Conservation (phyloP, 2,888 invertebrate genomes). For the Drosophila anceps region DNA sequence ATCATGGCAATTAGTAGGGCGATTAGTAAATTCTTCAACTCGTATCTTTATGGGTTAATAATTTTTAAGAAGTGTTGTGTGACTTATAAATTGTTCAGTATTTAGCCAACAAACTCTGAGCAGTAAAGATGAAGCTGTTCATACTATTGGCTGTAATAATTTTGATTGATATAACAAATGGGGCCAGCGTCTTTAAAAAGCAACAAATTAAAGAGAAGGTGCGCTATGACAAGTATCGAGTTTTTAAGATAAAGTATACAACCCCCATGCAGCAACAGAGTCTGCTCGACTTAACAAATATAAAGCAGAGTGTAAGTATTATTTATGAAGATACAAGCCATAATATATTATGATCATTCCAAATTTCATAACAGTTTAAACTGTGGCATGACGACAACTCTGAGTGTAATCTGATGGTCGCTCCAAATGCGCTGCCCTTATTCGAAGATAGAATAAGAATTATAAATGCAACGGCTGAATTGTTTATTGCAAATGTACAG, state of each 20-base stretch:
- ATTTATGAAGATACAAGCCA: neutral
- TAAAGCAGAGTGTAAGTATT: slow-evolving; percentile 43
- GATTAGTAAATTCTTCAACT: slow-evolving; percentile 9
- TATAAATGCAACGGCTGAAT: slow-evolving; percentile 79
- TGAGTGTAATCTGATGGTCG: slow-evolving; percentile 87
- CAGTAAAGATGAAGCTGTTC: slow-evolving; percentile 26
- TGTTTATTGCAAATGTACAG: slow-evolving; percentile 88
- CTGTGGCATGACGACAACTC: slow-evolving; percentile 60
- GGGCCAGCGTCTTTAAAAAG: slow-evolving; percentile 5
- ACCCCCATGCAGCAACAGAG: slow-evolving; percentile 17
- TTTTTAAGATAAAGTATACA: slow-evolving; percentile 30
- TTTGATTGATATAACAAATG: neutral
- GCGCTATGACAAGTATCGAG: slow-evolving; percentile 43
- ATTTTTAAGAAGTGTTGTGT: neutral
- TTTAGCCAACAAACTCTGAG: neutral
- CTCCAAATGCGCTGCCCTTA: slow-evolving; percentile 86
- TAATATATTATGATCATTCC: neutral
- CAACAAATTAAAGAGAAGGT: slow-evolving; percentile 1
- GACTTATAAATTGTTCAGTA: neutral
- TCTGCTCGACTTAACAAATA: slow-evolving; percentile 18
- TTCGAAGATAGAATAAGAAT: slow-evolving; percentile 51
- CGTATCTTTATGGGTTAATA: slow-evolving; percentile 22
- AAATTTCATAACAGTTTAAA: slow-evolving; percentile 33
- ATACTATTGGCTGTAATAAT: neutral
- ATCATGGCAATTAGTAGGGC: neutral